Evolutionary conservation across 1,140 invertebrate species (phyloP).

Genomic region (Habropoda laboriosa): DNA sequence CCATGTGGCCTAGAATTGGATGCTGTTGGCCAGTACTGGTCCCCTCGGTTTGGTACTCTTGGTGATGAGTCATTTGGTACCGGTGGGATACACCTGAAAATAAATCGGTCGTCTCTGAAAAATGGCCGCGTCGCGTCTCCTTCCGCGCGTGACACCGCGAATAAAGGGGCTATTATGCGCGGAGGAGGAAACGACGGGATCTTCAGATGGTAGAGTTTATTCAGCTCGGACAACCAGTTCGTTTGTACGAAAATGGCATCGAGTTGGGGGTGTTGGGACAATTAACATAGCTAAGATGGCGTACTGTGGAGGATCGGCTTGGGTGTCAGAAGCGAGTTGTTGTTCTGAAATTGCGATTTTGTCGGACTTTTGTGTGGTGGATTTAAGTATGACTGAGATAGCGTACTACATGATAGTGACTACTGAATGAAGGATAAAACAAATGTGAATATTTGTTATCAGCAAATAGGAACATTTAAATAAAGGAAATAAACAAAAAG

Average conservation of each 20-base stretch:
- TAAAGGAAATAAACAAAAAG: too few species aligned
- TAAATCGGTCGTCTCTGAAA: background rate
- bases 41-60: conserved; percentile 76
- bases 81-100: conserved; percentile 73
- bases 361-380: too few species aligned
- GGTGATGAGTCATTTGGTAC: conserved; percentile 78
- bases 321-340: too few species aligned
- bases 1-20: conserved; percentile 71
- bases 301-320: too few species aligned
- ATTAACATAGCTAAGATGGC: too few species aligned
- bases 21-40: conserved; percentile 62
- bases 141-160: background rate
- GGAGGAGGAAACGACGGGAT: background rate
- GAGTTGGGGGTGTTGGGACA: background rate
- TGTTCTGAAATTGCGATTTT: too few species aligned
- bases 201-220: background rate
- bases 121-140: background rate
- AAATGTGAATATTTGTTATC: too few species aligned
- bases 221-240: background rate
- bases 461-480: too few species aligned
- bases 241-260: background rate
- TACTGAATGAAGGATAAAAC: too few species aligned
- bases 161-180: background rate
- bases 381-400: too few species aligned
- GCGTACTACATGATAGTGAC: too few species aligned